phyloP scores from a whole-genome alignment of 1,140 invertebrate genomes.

The Diuraphis noxia region DNA sequence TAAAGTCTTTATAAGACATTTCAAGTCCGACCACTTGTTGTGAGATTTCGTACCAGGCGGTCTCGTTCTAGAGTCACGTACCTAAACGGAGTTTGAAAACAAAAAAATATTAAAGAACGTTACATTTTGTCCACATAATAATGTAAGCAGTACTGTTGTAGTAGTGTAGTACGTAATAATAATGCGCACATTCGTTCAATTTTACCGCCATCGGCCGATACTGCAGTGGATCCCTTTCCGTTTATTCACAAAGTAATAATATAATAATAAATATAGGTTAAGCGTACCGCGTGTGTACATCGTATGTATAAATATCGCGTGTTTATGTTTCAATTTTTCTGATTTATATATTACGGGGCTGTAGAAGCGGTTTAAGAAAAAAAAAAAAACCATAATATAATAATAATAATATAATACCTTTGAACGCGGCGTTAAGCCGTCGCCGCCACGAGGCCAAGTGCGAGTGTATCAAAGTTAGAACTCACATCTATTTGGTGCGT shows the following conservation, averaged over 20 bases:
- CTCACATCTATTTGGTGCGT: constrained; percentile 25
- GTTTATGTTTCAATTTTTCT: background rate
- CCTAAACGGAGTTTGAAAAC: background rate
- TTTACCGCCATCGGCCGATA: background rate
- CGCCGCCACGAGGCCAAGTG: background rate
- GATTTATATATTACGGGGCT: background rate
- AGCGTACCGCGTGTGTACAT: background rate
- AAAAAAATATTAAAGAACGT: background rate
- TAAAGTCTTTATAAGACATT: constrained; percentile 19
- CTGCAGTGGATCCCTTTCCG: too few relatives aligned
- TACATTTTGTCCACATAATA: background rate
- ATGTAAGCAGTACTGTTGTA: background rate
- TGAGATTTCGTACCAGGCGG: background rate
- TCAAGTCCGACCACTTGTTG: background rate
- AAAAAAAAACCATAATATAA: background rate
- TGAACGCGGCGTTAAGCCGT: constrained; percentile 24
- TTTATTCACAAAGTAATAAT: background rate
- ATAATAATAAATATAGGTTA: background rate
- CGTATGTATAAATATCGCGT: background rate
- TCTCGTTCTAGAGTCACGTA: background rate
- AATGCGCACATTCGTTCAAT: background rate
- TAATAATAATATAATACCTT: constrained; percentile 9
- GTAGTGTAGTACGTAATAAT: background rate
- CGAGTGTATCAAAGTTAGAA: constrained; percentile 25
- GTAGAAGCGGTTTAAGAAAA: background rate